phyloP scores from a whole-genome alignment of 2,797 vertebrate genomes.

The Sebastes goodei region DNA sequence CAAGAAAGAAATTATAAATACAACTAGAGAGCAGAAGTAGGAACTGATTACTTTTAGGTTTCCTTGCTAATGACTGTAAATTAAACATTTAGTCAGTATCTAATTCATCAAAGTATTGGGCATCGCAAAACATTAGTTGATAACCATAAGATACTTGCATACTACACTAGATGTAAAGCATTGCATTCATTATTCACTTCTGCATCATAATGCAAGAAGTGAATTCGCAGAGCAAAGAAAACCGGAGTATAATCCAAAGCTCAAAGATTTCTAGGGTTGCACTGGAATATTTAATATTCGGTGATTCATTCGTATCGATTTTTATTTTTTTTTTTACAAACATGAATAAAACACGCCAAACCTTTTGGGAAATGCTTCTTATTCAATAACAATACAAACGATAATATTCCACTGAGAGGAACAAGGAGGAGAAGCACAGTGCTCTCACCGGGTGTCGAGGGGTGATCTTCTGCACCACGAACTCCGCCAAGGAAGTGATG shows the following conservation, averaged over 20 bases:
- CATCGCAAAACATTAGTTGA: background rate
- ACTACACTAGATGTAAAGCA: background rate
- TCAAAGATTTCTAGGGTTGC: background rate
- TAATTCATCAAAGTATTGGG: background rate
- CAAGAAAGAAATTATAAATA: background rate
- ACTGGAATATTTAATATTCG: too few species aligned
- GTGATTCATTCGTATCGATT: too few species aligned
- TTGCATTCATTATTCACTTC: background rate
- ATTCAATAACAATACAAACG: too few species aligned
- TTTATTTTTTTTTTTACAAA: too few species aligned
- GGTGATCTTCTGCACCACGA: constrained; percentile 96
- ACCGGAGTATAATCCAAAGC: background rate
- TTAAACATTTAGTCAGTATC: background rate
- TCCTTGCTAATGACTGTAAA: background rate
- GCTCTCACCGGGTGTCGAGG: constrained; percentile 90
- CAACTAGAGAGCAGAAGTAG: background rate
- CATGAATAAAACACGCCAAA: too few species aligned
- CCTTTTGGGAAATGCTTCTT: too few species aligned
- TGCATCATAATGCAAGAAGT: background rate
- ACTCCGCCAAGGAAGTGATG: constrained; percentile 98
- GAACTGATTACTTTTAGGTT: background rate
- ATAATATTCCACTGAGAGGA: background rate
- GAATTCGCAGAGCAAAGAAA: background rate
- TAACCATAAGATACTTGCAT: background rate
- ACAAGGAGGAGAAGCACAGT: background rate